Conservation (phyloP, 2,888 invertebrate species). For the Chironomus tentans region DNA sequence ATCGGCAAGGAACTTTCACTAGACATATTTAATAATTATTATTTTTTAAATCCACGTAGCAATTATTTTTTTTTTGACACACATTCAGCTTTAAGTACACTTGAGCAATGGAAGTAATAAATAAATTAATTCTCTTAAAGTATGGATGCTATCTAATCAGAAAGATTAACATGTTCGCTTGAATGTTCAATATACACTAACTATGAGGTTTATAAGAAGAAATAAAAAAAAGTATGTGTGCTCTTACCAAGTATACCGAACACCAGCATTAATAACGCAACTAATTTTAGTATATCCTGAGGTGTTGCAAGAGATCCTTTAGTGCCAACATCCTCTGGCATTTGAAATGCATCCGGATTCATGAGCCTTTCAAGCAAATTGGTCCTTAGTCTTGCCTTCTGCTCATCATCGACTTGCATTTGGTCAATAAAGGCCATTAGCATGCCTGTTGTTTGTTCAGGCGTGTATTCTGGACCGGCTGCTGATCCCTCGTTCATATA, state of each 20-base stretch:
- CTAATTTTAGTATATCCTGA: neutral
- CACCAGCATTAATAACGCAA: neutral
- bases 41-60: neutral
- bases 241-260: neutral
- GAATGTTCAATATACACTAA: neutral
- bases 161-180: neutral
- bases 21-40: neutral
- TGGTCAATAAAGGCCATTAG: constrained; percentile 29
- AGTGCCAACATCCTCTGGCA: neutral
- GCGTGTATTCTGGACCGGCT: constrained; percentile 1
- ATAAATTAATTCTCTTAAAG: neutral
- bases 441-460: constrained; percentile 19
- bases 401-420: constrained; percentile 34
- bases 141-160: neutral
- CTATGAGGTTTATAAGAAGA: neutral
- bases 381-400: constrained; percentile 38
- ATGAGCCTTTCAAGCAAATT: constrained; percentile 36
- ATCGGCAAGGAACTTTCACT: constrained; percentile 28
- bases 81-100: neutral
- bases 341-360: constrained; percentile 33
- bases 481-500: neutral
- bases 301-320: neutral
- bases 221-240: neutral
- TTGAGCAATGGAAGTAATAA: neutral
- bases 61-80: neutral